Conservation (phyloP, 2,888 invertebrate genomes). For the Synergus japonicus region DNA sequence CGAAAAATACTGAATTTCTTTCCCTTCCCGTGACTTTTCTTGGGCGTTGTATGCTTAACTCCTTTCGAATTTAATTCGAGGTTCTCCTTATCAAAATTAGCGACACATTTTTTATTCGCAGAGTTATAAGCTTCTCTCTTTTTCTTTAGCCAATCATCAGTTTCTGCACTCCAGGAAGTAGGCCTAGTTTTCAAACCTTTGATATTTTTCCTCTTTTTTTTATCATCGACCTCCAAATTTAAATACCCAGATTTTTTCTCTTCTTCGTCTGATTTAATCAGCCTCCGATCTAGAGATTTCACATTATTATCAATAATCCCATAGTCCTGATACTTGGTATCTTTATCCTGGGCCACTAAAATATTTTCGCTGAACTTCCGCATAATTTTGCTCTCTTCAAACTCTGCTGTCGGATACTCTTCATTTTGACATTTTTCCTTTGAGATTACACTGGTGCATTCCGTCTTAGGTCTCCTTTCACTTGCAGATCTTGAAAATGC, state of each 20-base stretch:
- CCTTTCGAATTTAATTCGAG: slow-evolving; percentile 50
- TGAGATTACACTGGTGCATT: not conserved
- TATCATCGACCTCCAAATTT: slow-evolving; percentile 60
- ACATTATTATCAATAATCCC: slow-evolving; percentile 67
- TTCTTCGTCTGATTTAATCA: slow-evolving; percentile 45
- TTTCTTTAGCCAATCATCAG: slow-evolving; percentile 69
- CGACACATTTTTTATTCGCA: slow-evolving; percentile 59
- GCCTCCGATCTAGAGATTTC: slow-evolving; percentile 31
- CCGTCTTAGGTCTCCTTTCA: slow-evolving; percentile 60
- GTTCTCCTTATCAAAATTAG: slow-evolving; percentile 68
- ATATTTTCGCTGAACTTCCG: slow-evolving; percentile 69
- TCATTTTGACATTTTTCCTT: slow-evolving; percentile 42
- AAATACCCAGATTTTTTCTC: slow-evolving; percentile 61
- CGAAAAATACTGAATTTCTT: slow-evolving; percentile 73
- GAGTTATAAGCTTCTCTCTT: slow-evolving; percentile 70
- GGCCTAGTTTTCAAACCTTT: slow-evolving; percentile 63
- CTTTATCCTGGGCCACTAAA: slow-evolving; percentile 63
- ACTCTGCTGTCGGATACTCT: slow-evolving; percentile 31
- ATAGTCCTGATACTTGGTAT: slow-evolving; percentile 70
- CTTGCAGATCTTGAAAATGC: slow-evolving; percentile 69
- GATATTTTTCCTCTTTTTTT: slow-evolving; percentile 42
- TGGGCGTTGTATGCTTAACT: slow-evolving; percentile 56
- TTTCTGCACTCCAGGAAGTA: slow-evolving; percentile 71
- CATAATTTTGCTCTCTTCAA: slow-evolving; percentile 65
- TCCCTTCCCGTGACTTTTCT: slow-evolving; percentile 61